Evolutionary conservation across 2,113 vertebrate genomes (phyloP).

Genomic region (Sorex fumeus): DNA sequence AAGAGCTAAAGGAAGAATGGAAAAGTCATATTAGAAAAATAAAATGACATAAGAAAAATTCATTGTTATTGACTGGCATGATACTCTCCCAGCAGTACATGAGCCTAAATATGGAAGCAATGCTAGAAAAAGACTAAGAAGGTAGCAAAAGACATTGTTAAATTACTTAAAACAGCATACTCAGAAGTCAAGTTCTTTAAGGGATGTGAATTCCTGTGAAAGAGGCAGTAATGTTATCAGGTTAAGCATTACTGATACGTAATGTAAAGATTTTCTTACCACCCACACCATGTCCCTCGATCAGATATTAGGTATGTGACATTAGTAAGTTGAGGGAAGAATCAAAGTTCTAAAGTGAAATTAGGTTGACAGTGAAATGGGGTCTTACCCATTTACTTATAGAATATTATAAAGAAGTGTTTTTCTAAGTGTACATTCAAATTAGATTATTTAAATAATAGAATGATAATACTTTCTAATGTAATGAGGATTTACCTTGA

Average conservation of each 20-base stretch:
- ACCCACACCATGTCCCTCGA: neutral
- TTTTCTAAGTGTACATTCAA: constrained; percentile 3
- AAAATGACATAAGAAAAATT: neutral
- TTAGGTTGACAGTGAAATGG: neutral
- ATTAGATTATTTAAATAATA: constrained; percentile 26
- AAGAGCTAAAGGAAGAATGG: neutral
- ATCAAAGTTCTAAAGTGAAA: neutral
- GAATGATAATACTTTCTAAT: constrained; percentile 18
- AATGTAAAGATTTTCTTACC: neutral
- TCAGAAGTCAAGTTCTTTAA: neutral
- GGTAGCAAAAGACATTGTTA: neutral
- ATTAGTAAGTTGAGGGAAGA: neutral
- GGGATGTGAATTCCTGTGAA: neutral
- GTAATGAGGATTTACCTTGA: constrained; percentile 36
- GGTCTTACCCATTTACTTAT: neutral
- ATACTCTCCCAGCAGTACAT: neutral
- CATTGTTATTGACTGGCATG: neutral
- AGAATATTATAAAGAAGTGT: neutral
- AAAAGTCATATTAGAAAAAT: neutral
- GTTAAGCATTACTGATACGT: neutral
- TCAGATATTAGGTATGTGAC: neutral
- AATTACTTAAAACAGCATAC: neutral
- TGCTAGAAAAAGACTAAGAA: neutral
- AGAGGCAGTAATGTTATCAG: neutral
- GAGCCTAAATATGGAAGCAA: neutral